Evolutionary conservation across 2,113 vertebrate genomes (phyloP).

Genomic region (Trichomycterus rosablanca): DNA sequence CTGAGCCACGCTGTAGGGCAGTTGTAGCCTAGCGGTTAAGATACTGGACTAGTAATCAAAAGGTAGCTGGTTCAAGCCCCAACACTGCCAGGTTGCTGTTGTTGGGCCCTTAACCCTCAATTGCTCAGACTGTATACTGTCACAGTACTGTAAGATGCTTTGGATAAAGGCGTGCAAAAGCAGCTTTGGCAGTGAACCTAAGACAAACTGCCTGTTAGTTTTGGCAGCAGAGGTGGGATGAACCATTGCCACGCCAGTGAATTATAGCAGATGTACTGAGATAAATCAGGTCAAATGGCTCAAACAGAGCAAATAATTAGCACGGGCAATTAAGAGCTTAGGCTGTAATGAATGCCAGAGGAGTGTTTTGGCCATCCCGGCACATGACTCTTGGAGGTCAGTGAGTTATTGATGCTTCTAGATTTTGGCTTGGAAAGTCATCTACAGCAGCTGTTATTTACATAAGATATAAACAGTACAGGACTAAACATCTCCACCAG

Average conservation of each 20-base stretch:
- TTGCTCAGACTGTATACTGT: too few relatives aligned
- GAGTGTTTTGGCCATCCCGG: conserved; percentile 19
- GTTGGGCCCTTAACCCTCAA: too few relatives aligned
- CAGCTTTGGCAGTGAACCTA: conserved; percentile 7
- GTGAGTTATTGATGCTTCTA: conserved; percentile 15
- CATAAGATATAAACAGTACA: neutral
- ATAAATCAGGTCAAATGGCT: conserved; percentile 21
- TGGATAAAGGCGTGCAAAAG: too few relatives aligned
- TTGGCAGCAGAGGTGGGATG: conserved; percentile 31
- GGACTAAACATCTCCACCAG: neutral
- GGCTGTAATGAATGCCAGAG: conserved; percentile 21
- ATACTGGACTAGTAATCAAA: too few relatives aligned
- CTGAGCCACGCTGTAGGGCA: too few relatives aligned
- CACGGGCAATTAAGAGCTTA: conserved; percentile 38
- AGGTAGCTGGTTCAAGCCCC: too few relatives aligned
- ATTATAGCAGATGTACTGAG: conserved; percentile 21
- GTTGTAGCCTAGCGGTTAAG: too few relatives aligned
- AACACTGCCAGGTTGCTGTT: too few relatives aligned
- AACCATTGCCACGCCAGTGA: conserved; percentile 3
- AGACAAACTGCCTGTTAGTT: conserved; percentile 37
- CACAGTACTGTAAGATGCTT: too few relatives aligned
- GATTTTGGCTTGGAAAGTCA: conserved; percentile 6
- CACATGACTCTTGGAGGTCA: conserved; percentile 7
- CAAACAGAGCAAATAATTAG: conserved; percentile 37
- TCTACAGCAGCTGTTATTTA: conserved; percentile 15